Evolutionary conservation across 2,113 vertebrate species (phyloP).

Genomic region (Sceloporus undulatus): DNA sequence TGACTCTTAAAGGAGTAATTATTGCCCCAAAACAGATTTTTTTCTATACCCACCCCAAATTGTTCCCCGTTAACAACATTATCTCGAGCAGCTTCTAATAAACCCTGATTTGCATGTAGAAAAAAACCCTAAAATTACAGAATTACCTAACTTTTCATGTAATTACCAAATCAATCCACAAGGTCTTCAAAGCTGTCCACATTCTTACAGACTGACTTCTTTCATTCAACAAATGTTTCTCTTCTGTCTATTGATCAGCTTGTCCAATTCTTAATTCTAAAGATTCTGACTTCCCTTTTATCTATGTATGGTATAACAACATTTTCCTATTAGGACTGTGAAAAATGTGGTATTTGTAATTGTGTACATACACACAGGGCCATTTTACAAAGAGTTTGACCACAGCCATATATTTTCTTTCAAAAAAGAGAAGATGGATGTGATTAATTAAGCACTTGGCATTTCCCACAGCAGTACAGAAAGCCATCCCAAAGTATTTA

Average conservation of each 20-base stretch:
- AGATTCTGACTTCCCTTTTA: background rate
- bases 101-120: background rate
- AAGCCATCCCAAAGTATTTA: background rate
- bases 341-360: background rate
- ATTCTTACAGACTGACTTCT: background rate
- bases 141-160: background rate
- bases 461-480: background rate
- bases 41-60: background rate
- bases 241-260: background rate
- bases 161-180: background rate
- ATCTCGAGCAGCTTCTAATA: background rate
- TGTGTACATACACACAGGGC: background rate
- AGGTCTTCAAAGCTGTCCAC: background rate
- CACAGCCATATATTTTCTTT: conserved; percentile 5
- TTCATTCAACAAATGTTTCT: background rate
- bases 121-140: fast-evolving
- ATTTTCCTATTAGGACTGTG: conserved; percentile 3
- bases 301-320: background rate
- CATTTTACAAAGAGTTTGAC: conserved; percentile 11
- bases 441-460: conserved; percentile 27
- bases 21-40: background rate
- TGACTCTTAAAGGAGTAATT: conserved; percentile 32
- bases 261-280: background rate
- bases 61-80: background rate
- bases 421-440: background rate